Conservation (phyloP, 1,140 invertebrate species). For the Drosophila jambulina region DNA sequence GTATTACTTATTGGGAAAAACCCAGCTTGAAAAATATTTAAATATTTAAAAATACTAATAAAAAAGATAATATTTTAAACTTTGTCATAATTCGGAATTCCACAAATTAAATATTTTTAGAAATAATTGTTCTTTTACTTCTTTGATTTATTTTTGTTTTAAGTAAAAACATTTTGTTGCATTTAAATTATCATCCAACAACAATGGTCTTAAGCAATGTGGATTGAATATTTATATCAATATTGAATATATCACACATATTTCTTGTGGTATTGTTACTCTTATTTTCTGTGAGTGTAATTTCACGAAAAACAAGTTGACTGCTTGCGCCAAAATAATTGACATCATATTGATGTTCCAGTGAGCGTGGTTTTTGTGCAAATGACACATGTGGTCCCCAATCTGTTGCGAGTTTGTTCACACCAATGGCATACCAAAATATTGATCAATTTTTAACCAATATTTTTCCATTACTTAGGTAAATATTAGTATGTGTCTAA, state of each 20-base stretch:
- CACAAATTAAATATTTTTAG: no score
- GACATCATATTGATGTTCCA: constrained; percentile 58
- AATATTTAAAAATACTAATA: no score
- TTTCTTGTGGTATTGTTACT: not conserved
- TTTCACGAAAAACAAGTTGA: constrained; percentile 43
- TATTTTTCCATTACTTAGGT: no score
- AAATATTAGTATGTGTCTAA: not conserved
- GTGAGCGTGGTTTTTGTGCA: constrained; percentile 20
- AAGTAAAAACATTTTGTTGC: not conserved
- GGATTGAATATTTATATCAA: not conserved
- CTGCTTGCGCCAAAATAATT: constrained; percentile 60
- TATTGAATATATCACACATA: not conserved
- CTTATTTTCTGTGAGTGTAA: constrained; percentile 3
- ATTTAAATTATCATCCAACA: not conserved
- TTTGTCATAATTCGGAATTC: no score
- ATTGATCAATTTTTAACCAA: not conserved
- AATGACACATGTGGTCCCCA: constrained; percentile 22
- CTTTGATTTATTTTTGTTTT: no score
- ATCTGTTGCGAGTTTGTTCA: constrained; percentile 42
- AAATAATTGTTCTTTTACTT: no score
- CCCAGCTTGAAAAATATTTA: no score
- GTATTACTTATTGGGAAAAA: no score
- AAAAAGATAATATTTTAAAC: no score
- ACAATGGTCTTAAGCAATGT: not conserved
- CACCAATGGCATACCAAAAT: not conserved